Percentiles rank a stretch among this genome's conserved stretches.
Evolutionary conservation across 2,113 vertebrate species (phyloP).

Genomic region (Melanerpes aurifrons): DNA sequence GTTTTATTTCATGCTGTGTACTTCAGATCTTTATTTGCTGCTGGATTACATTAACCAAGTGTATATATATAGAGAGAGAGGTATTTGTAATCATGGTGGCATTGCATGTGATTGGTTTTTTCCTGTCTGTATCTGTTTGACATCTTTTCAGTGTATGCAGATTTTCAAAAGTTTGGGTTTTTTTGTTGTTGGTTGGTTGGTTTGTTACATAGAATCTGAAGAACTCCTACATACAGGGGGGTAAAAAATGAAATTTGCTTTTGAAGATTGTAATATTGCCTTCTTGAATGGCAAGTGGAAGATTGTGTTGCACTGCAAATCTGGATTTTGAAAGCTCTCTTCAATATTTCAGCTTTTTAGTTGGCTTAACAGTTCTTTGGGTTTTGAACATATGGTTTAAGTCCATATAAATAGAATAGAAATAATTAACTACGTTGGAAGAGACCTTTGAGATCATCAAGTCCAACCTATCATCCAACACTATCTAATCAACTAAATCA

Average conservation of each 20-base stretch:
- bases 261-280: neutral
- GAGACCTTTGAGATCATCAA: too few relatives aligned
- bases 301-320: neutral
- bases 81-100: neutral
- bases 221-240: neutral
- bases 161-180: neutral
- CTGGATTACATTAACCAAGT: neutral
- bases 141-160: neutral
- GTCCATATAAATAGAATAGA: neutral
- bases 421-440: too few relatives aligned
- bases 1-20: neutral
- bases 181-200: neutral
- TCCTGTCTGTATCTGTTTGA: neutral
- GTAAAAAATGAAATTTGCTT: neutral
- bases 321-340: neutral
- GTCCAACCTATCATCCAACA: too few relatives aligned
- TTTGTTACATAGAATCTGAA: neutral
- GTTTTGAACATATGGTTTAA: neutral
- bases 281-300: neutral
- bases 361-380: neutral
- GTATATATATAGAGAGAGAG: neutral
- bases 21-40: neutral
- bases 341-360: neutral
- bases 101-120: neutral
- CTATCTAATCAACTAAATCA: too few relatives aligned